phyloP scores from a whole-genome alignment of 1,140 invertebrate species.

The Leptonema lineaticorne region DNA sequence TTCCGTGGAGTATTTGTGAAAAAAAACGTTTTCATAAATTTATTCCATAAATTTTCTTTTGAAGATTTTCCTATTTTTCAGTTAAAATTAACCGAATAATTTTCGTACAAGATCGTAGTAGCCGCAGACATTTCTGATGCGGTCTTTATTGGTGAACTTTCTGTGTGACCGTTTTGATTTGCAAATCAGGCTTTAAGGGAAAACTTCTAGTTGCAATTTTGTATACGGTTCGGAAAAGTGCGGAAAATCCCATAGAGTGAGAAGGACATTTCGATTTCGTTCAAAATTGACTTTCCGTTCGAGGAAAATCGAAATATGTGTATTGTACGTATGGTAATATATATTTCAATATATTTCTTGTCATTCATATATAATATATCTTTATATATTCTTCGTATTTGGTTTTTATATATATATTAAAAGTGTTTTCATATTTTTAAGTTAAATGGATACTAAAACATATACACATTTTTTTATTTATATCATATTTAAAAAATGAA shows the following conservation, averaged over 20 bases:
- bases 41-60: constrained; percentile 17
- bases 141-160: constrained; percentile 21
- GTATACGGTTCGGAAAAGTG: background rate
- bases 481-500: too few species aligned
- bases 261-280: background rate
- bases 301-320: too few species aligned
- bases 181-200: constrained; percentile 18
- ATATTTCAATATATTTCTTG: too few species aligned
- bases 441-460: too few species aligned
- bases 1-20: too few species aligned
- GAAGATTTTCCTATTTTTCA: background rate
- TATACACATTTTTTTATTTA: too few species aligned
- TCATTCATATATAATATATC: too few species aligned
- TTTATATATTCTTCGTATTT: too few species aligned
- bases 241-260: background rate
- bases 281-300: background rate
- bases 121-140: constrained; percentile 10
- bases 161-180: constrained; percentile 20
- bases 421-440: too few species aligned
- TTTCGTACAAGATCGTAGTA: constrained; percentile 19
- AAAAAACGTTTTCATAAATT: background rate
- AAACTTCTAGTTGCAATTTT: constrained; percentile 3
- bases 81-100: constrained; percentile 25
- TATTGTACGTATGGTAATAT: too few species aligned
- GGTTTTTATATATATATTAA: too few species aligned